Evolutionary conservation across 2,797 vertebrate species (phyloP).

Genomic region (Leptoclinus maculatus): DNA sequence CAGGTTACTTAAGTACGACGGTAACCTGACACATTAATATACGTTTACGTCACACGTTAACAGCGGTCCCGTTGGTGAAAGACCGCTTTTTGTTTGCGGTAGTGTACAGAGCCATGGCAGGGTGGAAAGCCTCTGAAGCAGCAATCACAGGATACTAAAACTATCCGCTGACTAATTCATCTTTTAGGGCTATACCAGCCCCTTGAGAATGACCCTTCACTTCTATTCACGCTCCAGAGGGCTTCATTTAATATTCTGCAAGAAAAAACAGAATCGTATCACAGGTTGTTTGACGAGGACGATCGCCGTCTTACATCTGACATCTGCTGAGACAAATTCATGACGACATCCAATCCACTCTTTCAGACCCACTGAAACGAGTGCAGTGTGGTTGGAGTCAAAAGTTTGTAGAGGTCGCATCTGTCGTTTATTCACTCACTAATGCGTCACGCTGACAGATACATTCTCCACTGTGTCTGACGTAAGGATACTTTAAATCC

Average conservation of each 20-base stretch:
- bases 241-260: neutral
- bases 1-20: too few species aligned
- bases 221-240: slow-evolving; percentile 13
- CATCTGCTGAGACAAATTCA: neutral
- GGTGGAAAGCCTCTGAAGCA: slow-evolving; percentile 5
- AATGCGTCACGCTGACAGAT: neutral
- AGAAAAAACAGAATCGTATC: neutral
- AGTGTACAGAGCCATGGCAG: neutral
- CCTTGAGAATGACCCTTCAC: slow-evolving; percentile 11
- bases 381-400: neutral
- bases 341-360: neutral
- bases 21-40: too few species aligned
- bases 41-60: too few species aligned
- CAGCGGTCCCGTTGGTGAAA: too few species aligned
- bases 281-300: neutral
- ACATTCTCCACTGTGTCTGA: neutral
- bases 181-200: slow-evolving; percentile 4
- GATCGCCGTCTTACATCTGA: neutral
- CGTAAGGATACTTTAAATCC: neutral
- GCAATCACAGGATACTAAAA: slow-evolving; percentile 12
- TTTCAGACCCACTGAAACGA: neutral
- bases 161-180: slow-evolving; percentile 17
- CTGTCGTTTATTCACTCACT: slow-evolving; percentile 4
- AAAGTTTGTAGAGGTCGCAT: neutral
- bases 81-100: too few species aligned